phyloP scores from a whole-genome alignment of 2,113 vertebrate genomes.

The Daboia siamensis region DNA sequence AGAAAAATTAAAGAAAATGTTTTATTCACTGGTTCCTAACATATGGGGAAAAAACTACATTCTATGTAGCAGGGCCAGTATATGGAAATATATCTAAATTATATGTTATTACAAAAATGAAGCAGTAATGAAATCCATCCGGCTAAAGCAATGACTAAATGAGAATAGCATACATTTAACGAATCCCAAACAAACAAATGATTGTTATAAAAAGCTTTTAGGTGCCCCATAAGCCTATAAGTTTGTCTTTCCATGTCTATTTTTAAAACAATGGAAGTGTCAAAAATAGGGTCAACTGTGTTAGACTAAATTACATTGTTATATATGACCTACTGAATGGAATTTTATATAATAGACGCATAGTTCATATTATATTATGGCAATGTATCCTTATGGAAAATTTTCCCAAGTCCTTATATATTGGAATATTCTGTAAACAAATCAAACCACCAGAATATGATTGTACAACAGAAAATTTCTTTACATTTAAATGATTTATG shows the following conservation, averaged over 20 bases:
- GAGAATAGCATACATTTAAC: constrained; percentile 82
- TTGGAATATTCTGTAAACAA: constrained; percentile 78
- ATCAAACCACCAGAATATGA: constrained; percentile 84
- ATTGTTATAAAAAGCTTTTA: constrained; percentile 83
- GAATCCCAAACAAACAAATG: constrained; percentile 73
- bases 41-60: constrained; percentile 81
- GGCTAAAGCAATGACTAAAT: constrained; percentile 86
- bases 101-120: constrained; percentile 90
- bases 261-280: constrained; percentile 78
- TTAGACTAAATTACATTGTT: constrained; percentile 76
- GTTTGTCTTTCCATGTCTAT: constrained; percentile 75
- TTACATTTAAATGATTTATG: constrained; percentile 75
- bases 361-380: constrained; percentile 76
- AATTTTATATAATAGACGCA: constrained; percentile 74
- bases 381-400: constrained; percentile 76
- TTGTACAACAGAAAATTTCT: constrained; percentile 83
- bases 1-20: constrained; percentile 77
- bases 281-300: constrained; percentile 76
- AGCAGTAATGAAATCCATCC: constrained; percentile 86
- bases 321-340: constrained; percentile 72
- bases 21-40: constrained; percentile 77
- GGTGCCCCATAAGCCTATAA: constrained; percentile 79
- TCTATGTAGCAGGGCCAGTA: constrained; percentile 90
- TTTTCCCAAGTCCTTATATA: constrained; percentile 72
- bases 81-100: constrained; percentile 85